Evolutionary conservation across 1,140 invertebrate genomes (phyloP).

Genomic region (Antheraea pernyi): DNA sequence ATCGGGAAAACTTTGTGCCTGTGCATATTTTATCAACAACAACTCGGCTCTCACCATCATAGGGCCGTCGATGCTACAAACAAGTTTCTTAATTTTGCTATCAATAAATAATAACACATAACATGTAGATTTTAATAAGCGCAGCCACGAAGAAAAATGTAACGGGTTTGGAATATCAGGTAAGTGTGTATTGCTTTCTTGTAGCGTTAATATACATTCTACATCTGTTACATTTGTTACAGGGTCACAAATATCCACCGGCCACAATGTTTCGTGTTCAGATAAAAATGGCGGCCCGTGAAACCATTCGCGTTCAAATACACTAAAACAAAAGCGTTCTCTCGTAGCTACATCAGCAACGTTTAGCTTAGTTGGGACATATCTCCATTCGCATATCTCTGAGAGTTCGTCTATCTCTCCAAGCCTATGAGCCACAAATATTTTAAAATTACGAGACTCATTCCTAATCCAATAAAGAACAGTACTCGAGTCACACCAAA

Average conservation of each 20-base stretch:
- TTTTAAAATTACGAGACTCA: constrained; percentile 37
- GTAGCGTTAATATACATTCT: background rate
- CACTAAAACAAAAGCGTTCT: constrained; percentile 13
- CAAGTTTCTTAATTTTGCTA: constrained; percentile 6
- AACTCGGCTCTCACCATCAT: constrained; percentile 15
- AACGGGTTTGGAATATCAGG: constrained; percentile 10
- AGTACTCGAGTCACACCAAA: constrained; percentile 28
- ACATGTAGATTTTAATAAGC: constrained; percentile 7
- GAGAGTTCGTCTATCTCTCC: constrained; percentile 52
- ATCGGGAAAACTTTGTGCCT: constrained; percentile 6
- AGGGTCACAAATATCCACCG: background rate
- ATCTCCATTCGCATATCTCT: constrained; percentile 35
- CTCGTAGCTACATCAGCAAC: constrained; percentile 44
- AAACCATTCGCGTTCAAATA: constrained; percentile 22
- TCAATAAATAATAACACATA: constrained; percentile 13
- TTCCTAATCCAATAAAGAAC: constrained; percentile 28
- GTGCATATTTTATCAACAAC: constrained; percentile 16
- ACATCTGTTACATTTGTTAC: background rate
- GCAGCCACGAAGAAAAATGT: constrained; percentile 22
- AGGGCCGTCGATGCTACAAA: background rate
- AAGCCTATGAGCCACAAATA: constrained; percentile 61
- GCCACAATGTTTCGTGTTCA: constrained; percentile 16
- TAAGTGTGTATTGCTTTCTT: background rate
- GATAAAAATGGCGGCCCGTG: constrained; percentile 20
- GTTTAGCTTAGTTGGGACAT: constrained; percentile 42